Percentiles rank a stretch among this genome's conserved stretches.
Conservation (phyloP, 2,797 vertebrate species). For the Silurus lanzhouensis region DNA sequence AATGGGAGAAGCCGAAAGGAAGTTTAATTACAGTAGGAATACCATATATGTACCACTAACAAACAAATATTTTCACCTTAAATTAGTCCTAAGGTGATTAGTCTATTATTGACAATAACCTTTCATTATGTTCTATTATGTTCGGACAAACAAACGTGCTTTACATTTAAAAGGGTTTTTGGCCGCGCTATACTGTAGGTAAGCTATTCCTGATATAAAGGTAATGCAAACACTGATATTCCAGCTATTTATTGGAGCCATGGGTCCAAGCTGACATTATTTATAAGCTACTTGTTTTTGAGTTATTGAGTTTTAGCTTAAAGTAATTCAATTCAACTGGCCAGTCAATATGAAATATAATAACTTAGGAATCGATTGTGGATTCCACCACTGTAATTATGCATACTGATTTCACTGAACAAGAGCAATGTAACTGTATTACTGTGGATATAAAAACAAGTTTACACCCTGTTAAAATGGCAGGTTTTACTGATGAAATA, state of each 20-base stretch:
- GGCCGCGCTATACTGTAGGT: not conserved
- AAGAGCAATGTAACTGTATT: not conserved
- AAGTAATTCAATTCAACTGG: not conserved
- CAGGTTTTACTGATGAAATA: not conserved
- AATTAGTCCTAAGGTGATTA: not conserved
- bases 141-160: not conserved
- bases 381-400: slow-evolving; percentile 9
- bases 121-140: not conserved
- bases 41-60: not conserved
- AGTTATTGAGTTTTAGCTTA: slow-evolving; percentile 5
- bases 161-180: not conserved
- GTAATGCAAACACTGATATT: not conserved
- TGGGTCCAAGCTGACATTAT: slow-evolving; percentile 10
- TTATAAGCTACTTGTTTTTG: slow-evolving; percentile 10
- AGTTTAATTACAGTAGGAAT: not conserved
- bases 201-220: not conserved
- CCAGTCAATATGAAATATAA: slow-evolving; percentile 10
- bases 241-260: not conserved
- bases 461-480: not conserved
- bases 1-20: no score
- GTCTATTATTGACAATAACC: no score
- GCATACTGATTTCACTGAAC: not conserved
- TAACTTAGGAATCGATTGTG: not conserved
- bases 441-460: not conserved
- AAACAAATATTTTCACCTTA: not conserved